A percentile compares a stretch with the other conserved stretches of the same genome.
phyloP scores from a whole-genome alignment of 2,113 vertebrate genomes.

The Halichoerus grypus region DNA sequence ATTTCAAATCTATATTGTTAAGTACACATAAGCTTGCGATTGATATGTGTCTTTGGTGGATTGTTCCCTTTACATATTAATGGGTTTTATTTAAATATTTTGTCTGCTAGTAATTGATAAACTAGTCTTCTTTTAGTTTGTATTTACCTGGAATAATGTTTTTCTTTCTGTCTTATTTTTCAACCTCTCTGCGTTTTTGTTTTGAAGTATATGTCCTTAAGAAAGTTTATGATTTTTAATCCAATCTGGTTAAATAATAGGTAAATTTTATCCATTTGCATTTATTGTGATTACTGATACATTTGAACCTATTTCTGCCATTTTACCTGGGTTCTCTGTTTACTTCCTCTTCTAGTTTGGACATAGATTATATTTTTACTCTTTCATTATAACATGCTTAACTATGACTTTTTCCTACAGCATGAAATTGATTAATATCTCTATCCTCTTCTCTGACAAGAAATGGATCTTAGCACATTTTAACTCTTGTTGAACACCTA shows the following conservation, averaged over 20 bases:
- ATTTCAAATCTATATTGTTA: background rate
- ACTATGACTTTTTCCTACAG: background rate
- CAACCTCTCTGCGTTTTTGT: background rate
- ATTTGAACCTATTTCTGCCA: slow-evolving; percentile 3
- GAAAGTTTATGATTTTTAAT: slow-evolving; percentile 35
- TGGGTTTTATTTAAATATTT: slow-evolving; percentile 21
- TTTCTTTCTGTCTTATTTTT: slow-evolving; percentile 43
- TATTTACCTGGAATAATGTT: background rate
- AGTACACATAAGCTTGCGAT: background rate
- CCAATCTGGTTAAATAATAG: background rate
- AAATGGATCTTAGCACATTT: background rate
- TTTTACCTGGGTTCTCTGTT: slow-evolving; percentile 33
- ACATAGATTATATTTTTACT: background rate
- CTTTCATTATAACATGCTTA: background rate
- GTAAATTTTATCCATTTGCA: background rate
- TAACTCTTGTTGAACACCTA: background rate
- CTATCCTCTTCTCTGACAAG: background rate
- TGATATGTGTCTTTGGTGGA: background rate
- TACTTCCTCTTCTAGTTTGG: background rate
- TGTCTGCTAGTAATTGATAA: background rate
- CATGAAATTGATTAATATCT: background rate
- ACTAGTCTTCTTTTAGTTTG: background rate
- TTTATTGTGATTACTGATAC: slow-evolving; percentile 19
- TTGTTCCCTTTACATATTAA: background rate
- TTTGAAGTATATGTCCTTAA: background rate